These are phyloP conservation scores for Coptodon rendalli DNA, from an alignment of 2,113 vertebrate species.

Conservation along the genomic window DNA sequence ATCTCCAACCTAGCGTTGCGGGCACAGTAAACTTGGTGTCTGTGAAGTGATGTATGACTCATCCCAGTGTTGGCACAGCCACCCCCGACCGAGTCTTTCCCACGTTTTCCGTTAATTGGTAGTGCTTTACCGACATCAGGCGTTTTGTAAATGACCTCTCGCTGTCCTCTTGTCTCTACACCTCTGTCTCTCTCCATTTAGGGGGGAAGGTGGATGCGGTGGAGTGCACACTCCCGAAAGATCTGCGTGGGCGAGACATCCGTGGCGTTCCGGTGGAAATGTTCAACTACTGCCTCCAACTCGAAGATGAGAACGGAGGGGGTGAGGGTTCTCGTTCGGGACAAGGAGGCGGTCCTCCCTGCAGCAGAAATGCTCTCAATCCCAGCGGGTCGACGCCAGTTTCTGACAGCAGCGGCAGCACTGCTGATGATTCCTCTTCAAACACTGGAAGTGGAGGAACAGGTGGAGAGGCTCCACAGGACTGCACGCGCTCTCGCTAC, in stretches of 20 bases:
- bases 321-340: conserved; percentile 35
- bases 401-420: conserved; percentile 40
- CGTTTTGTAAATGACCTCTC: conserved; percentile 31
- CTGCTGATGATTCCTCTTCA: conserved; percentile 67
- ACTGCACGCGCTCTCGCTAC: conserved; percentile 82
- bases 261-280: conserved; percentile 93
- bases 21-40: conserved; percentile 27
- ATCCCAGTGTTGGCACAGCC: conserved; percentile 40
- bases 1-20: conserved; percentile 45
- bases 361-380: conserved; percentile 64
- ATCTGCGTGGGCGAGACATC: conserved; percentile 94
- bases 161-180: not conserved
- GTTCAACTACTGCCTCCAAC: conserved; percentile 96
- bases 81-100: not conserved
- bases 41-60: conserved; percentile 56
- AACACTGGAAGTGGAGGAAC: conserved; percentile 60
- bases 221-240: conserved; percentile 93
- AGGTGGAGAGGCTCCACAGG: conserved; percentile 38
- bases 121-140: conserved; percentile 17
- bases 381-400: conserved; percentile 38
- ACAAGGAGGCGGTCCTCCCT: conserved; percentile 77
- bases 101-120: conserved; percentile 34
- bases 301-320: conserved; percentile 85
- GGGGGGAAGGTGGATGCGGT: conserved; percentile 94
- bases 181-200: conserved; percentile 45